Percentiles rank a stretch among this genome's conserved stretches.
These are phyloP conservation scores for Lateolabrax maculatus DNA, from an alignment of 2,797 vertebrate species.

Conservation along the genomic window DNA sequence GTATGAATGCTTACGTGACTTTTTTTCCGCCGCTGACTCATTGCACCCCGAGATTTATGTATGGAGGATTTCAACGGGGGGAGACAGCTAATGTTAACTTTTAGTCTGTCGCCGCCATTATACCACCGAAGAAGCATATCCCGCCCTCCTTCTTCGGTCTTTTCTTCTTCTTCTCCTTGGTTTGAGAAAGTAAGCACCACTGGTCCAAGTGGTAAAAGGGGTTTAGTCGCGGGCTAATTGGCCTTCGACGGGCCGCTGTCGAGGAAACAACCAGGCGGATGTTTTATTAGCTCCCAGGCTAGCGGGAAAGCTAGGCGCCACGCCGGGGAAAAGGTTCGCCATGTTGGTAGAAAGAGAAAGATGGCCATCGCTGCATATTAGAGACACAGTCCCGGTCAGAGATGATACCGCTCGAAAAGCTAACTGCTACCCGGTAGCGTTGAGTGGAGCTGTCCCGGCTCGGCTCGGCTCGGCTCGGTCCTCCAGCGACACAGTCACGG, in stretches of 20 bases:
- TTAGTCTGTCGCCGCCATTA: conserved; percentile 83
- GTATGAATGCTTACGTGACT: neutral
- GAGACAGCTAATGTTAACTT: conserved; percentile 82
- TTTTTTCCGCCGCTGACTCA: conserved; percentile 16
- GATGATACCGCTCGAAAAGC: conserved; percentile 22
- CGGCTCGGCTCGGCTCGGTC: neutral
- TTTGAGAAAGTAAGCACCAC: conserved; percentile 68
- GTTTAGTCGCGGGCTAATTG: conserved; percentile 33
- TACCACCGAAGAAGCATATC: conserved; percentile 89
- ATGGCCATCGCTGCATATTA: conserved; percentile 71
- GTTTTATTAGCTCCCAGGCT: conserved; percentile 28
- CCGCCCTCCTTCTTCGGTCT: conserved; percentile 84
- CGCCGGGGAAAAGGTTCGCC: conserved; percentile 59
- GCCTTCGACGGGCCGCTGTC: neutral
- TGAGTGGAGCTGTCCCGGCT: neutral
- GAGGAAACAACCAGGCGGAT: neutral
- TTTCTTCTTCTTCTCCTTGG: conserved; percentile 75
- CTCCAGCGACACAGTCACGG: neutral
- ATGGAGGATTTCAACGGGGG: conserved; percentile 83
- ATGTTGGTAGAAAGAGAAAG: conserved; percentile 62
- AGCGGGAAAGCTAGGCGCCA: conserved; percentile 42
- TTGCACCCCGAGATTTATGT: neutral
- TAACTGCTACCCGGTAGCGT: conserved; percentile 35
- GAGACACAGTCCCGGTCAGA: conserved; percentile 11
- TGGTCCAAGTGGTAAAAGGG: conserved; percentile 62